Base-by-base conservation (phyloP, 2,888 invertebrate species). In the Hipparchia sbordonii region DNA sequence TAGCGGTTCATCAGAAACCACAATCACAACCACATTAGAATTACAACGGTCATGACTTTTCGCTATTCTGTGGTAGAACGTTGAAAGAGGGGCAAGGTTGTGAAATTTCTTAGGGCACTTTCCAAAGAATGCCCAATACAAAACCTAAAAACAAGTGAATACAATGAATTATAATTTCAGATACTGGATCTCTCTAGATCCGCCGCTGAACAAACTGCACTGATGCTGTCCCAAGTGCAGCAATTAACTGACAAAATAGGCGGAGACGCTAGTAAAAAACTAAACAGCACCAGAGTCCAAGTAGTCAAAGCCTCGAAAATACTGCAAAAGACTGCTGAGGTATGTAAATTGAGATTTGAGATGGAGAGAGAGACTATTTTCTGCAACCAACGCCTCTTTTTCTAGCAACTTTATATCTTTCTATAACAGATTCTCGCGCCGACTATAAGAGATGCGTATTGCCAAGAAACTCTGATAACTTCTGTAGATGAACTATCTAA, bases 381-480 rank as follows among this genome's bases (percentile, higher is more conserved):
- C 23, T 23, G 23, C 23, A 23, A 23, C 23, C 23, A 23, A 23
- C 23, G 23, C 23, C 23, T 23, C 23, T 23, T 23, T 23, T 23
- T 23, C 23, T 13, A 56, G 13, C 8, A 23, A 13, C 2, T 23
- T 13, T 13, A 23, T 9, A 57, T 57, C 0, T 57, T 10, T 54
- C 6, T 66, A 45, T 45, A 33, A 8, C 56, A 75, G 75, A 72
- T 75, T 62, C 71, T 72, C 45, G 86, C 87, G 0, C 84, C 88
- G 0, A 86, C 85, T 0, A 85, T 89, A 71, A 78, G 80, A 33
- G 87, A 89, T 77, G 82, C 87, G 0, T 86, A 86, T 80, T 91
- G 91, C 77, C 87, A 83, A 67, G 86, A 85, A 45, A 87, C 89
- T 0, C 75, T 91, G 1, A 77, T 84, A 0, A 87, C 87, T 0